phyloP scores from a whole-genome alignment of 1,140 invertebrate species.

The Elymnias hypermnestra region DNA sequence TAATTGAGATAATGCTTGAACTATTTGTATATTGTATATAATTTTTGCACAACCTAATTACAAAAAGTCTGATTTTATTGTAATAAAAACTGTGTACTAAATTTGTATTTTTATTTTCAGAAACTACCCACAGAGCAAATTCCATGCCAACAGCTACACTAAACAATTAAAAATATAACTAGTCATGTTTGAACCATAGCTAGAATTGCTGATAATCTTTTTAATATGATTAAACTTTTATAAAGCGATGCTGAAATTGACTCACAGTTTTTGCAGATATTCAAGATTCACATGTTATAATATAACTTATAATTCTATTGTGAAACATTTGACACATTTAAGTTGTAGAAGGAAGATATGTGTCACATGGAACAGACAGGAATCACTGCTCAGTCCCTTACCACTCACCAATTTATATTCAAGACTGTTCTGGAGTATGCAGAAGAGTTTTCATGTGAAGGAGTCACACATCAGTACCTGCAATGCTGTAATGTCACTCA shows the following conservation, averaged over 20 bases:
- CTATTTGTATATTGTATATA: too few relatives aligned
- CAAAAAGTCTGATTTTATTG: too few relatives aligned
- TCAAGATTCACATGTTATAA: slow-evolving; percentile 51
- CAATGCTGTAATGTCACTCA: slow-evolving; percentile 29
- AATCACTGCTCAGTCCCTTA: slow-evolving; percentile 22
- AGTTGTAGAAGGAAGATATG: slow-evolving; percentile 40
- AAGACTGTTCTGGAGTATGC: slow-evolving; percentile 32
- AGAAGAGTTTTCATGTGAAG: slow-evolving; percentile 38
- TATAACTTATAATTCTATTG: slow-evolving; percentile 40
- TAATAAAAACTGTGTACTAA: too few relatives aligned
- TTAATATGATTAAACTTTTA: slow-evolving; percentile 44
- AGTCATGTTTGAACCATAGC: slow-evolving; percentile 22
- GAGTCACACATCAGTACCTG: slow-evolving; percentile 31
- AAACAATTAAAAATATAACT: slow-evolving; percentile 14
- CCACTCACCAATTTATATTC: slow-evolving; percentile 26
- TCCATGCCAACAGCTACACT: slow-evolving; percentile 43
- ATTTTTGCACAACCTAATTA: too few relatives aligned
- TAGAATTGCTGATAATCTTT: slow-evolving; percentile 17
- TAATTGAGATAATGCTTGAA: too few relatives aligned
- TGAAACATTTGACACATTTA: slow-evolving; percentile 38
- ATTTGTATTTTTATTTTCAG: slow-evolving; percentile 60
- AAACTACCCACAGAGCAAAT: slow-evolving; percentile 54
- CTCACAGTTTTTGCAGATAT: slow-evolving; percentile 66
- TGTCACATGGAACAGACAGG: too few relatives aligned
- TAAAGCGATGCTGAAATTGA: slow-evolving; percentile 69